phyloP scores from a whole-genome alignment of 2,797 vertebrate species.

The Orientallactaga sibirica region DNA sequence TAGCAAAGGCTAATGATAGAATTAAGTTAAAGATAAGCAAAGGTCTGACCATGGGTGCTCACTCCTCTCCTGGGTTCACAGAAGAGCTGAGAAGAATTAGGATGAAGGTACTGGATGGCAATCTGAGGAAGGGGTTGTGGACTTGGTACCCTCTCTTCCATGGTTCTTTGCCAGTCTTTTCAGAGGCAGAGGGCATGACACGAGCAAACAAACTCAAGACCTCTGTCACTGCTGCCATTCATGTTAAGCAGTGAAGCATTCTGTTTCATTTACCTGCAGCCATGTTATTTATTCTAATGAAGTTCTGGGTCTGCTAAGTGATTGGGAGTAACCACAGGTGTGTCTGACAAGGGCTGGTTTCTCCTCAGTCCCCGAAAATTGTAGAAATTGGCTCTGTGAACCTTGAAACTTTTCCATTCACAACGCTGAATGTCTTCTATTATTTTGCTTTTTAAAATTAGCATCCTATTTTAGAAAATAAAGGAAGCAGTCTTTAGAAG shows the following conservation, averaged over 20 bases:
- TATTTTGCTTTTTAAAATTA: conserved; percentile 78
- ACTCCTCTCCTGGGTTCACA: background rate
- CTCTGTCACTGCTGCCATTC: background rate
- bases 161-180: background rate
- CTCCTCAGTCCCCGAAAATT: conserved; percentile 69
- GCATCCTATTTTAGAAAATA: conserved; percentile 72
- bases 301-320: background rate
- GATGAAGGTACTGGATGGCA: background rate
- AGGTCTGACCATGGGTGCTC: background rate
- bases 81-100: background rate
- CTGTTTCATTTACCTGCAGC: conserved; percentile 51
- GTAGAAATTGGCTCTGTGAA: conserved; percentile 42
- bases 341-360: conserved; percentile 31
- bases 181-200: background rate
- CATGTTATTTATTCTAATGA: background rate
- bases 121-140: background rate
- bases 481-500: conserved; percentile 49
- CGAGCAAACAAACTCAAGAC: background rate
- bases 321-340: conserved; percentile 28
- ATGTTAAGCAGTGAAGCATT: background rate
- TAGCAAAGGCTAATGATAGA: background rate
- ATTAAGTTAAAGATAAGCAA: background rate
- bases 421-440: conserved; percentile 57
- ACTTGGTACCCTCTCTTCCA: background rate
- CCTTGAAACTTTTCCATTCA: conserved; percentile 74